Percentiles rank a stretch among this genome's conserved stretches.
Evolutionary conservation across 2,888 invertebrate species (phyloP).

Genomic region (Acrobasis suavella): DNA sequence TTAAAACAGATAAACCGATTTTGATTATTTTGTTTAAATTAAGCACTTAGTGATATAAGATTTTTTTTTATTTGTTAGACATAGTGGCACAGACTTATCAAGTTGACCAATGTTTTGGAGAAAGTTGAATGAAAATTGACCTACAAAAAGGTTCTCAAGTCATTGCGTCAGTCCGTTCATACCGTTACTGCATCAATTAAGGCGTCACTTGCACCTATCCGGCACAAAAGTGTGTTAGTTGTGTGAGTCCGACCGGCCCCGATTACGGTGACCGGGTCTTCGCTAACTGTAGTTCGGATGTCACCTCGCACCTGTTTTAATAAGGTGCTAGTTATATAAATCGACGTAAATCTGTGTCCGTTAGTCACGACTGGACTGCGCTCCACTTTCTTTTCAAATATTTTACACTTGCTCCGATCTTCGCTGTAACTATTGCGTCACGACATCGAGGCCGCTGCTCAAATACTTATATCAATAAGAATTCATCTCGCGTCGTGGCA

Average conservation of each 20-base stretch:
- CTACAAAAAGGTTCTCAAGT: conserved; percentile 1
- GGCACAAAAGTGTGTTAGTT: conserved; percentile 62
- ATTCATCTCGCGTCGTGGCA: no score
- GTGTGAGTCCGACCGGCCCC: conserved; percentile 47
- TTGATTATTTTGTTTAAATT: no score
- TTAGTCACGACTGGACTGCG: conserved; percentile 47
- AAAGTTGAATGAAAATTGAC: not conserved
- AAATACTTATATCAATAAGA: not conserved
- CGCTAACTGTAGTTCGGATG: conserved; percentile 72
- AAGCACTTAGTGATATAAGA: no score
- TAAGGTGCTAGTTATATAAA: conserved; percentile 72
- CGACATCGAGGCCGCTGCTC: conserved; percentile 1
- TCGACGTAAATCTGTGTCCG: conserved; percentile 62
- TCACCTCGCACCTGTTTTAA: conserved; percentile 61
- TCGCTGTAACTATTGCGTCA: conserved; percentile 46
- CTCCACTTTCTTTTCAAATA: conserved; percentile 62
- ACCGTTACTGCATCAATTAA: conserved; percentile 20
- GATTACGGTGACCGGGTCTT: conserved; percentile 75
- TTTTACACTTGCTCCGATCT: conserved; percentile 44
- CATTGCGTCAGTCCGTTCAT: conserved; percentile 13
- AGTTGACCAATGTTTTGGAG: no score
- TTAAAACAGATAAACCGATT: no score
- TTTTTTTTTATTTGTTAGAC: no score
- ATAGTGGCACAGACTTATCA: no score
- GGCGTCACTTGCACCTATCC: conserved; percentile 40